phyloP scores from a whole-genome alignment of 2,888 invertebrate species.

The Drosophila stalkeri region DNA sequence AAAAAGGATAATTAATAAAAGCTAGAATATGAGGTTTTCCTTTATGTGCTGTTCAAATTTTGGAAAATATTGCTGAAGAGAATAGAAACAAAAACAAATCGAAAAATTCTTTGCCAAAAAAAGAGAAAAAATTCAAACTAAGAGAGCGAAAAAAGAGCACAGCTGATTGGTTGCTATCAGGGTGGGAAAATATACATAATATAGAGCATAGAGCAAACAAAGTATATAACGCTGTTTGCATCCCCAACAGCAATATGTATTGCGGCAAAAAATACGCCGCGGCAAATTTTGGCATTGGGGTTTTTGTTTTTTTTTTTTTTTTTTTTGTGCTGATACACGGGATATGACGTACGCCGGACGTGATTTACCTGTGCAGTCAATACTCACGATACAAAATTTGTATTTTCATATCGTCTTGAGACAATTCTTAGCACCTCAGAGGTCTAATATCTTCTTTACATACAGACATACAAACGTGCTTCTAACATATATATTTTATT shows the following conservation, averaged over 20 bases:
- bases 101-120: conserved; percentile 1
- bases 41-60: neutral
- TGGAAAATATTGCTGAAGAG: conserved; percentile 14
- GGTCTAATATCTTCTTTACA: conserved; percentile 3
- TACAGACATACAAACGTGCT: neutral
- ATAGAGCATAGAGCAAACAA: neutral
- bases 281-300: conserved; percentile 35
- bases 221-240: conserved; percentile 69
- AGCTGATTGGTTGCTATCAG: conserved; percentile 55
- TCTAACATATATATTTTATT: neutral
- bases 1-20: neutral
- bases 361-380: conserved; percentile 19
- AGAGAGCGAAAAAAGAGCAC: conserved; percentile 56
- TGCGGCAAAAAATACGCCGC: conserved; percentile 62
- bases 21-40: too few relatives aligned
- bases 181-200: conserved; percentile 44
- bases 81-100: conserved; percentile 4
- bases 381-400: conserved; percentile 5
- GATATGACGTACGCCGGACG: too few relatives aligned
- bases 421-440: conserved; percentile 10
- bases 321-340: too few relatives aligned
- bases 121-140: conserved; percentile 41
- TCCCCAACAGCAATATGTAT: conserved; percentile 82
- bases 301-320: too few relatives aligned
- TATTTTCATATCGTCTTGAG: conserved; percentile 27